Conservation (phyloP, 2,888 invertebrate genomes). For the Hemistola chrysoprasaria region DNA sequence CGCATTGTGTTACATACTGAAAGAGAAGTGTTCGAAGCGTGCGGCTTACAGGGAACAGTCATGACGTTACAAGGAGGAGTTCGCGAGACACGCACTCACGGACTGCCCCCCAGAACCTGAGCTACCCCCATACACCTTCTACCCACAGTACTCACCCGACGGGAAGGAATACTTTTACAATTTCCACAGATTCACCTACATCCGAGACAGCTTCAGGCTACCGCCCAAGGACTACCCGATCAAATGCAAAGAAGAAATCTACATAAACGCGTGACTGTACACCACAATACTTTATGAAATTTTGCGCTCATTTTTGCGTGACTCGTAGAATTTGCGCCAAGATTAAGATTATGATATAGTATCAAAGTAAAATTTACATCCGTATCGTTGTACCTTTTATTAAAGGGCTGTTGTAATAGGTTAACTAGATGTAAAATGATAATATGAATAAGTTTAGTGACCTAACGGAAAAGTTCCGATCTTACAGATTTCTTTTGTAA, state of each 20-base stretch:
- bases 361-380: too few species aligned
- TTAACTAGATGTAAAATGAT: too few species aligned
- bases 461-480: too few species aligned
- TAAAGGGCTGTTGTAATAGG: too few species aligned
- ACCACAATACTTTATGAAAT: neutral
- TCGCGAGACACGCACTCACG: conserved; percentile 69
- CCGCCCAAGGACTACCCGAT: conserved; percentile 70
- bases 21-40: conserved; percentile 90
- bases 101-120: conserved; percentile 65
- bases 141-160: conserved; percentile 73
- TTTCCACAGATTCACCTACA: conserved; percentile 72
- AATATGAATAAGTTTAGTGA: too few species aligned
- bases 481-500: neutral
- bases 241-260: conserved; percentile 63
- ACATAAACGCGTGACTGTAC: conserved; percentile 59
- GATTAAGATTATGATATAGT: too few species aligned
- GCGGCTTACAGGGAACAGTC: conserved; percentile 84
- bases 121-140: conserved; percentile 66
- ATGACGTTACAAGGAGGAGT: conserved; percentile 83
- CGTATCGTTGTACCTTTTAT: too few species aligned
- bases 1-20: conserved; percentile 90
- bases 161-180: conserved; percentile 76
- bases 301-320: too few species aligned
- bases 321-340: too few species aligned
- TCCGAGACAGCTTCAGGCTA: conserved; percentile 64